phyloP scores from a whole-genome alignment of 2,113 vertebrate species.

The Gymnorhina tibicen region DNA sequence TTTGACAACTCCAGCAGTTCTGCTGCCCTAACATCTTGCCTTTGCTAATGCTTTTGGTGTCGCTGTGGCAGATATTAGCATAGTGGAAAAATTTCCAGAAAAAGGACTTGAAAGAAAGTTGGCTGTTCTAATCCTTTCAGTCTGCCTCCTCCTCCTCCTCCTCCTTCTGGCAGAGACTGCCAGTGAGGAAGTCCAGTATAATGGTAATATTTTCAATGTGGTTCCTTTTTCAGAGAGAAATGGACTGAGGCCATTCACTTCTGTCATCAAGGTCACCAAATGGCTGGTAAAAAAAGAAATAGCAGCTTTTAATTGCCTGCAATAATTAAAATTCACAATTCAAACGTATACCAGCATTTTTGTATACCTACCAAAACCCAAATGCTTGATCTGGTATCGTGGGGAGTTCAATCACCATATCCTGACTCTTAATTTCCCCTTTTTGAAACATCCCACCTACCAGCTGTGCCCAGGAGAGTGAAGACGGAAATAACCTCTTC shows the following conservation, averaged over 20 bases:
- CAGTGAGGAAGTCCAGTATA: neutral
- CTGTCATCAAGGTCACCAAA: slow-evolving; percentile 12
- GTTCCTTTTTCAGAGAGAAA: neutral
- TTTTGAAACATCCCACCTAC: neutral
- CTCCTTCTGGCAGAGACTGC: neutral
- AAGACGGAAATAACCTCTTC: slow-evolving; percentile 41
- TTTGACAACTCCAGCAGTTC: neutral
- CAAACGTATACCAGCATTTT: neutral
- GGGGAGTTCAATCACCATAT: neutral
- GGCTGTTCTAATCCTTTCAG: neutral
- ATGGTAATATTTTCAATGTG: neutral
- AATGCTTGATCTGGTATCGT: neutral
- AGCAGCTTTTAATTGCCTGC: neutral
- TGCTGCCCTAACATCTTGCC: neutral
- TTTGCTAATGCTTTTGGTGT: neutral
- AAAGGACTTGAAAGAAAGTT: neutral
- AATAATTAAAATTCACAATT: neutral
- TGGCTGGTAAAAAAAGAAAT: neutral
- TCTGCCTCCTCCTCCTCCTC: neutral
- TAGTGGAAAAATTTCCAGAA: neutral
- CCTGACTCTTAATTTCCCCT: slow-evolving; percentile 19
- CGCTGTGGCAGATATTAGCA: neutral
- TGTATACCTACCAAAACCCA: neutral
- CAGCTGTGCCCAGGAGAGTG: slow-evolving; percentile 18
- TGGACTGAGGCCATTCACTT: neutral